Evolutionary conservation across 2,113 vertebrate species (phyloP).

Genomic region (Scopus umbretta): DNA sequence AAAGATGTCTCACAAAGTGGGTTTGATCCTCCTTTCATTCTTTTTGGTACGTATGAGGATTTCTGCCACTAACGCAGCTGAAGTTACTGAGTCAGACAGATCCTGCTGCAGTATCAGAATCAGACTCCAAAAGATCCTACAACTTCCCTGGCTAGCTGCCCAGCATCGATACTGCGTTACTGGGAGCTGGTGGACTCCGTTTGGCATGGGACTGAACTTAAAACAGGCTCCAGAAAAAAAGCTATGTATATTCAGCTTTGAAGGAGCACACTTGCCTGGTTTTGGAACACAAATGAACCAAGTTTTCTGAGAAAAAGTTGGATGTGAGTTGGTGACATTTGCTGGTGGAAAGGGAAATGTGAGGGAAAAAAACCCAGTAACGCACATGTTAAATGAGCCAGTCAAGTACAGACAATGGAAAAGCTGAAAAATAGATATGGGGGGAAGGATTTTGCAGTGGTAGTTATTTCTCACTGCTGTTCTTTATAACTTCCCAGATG

Average conservation of each 20-base stretch:
- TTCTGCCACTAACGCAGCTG: background rate
- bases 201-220: background rate
- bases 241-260: background rate
- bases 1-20: background rate
- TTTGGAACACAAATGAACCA: background rate
- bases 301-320: background rate
- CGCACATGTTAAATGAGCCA: constrained; percentile 46
- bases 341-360: background rate
- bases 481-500: constrained; percentile 12
- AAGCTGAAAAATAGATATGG: constrained; percentile 36
- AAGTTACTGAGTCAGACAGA: background rate
- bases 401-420: constrained; percentile 56
- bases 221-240: background rate
- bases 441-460: constrained; percentile 1
- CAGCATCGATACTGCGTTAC: background rate
- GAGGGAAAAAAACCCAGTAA: background rate
- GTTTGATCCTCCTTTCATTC: background rate
- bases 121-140: background rate
- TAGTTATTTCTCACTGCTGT: constrained; percentile 18
- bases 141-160: background rate
- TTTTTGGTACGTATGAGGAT: background rate
- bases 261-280: background rate
- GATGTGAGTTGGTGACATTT: constrained; percentile 18
- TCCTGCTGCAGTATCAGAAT: background rate
- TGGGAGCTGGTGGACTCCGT: background rate